Evolutionary conservation across 1,140 invertebrate genomes (phyloP), one percentile per base, ranked within the genome.

Genomic region (Drosophila takahashii): DNA sequence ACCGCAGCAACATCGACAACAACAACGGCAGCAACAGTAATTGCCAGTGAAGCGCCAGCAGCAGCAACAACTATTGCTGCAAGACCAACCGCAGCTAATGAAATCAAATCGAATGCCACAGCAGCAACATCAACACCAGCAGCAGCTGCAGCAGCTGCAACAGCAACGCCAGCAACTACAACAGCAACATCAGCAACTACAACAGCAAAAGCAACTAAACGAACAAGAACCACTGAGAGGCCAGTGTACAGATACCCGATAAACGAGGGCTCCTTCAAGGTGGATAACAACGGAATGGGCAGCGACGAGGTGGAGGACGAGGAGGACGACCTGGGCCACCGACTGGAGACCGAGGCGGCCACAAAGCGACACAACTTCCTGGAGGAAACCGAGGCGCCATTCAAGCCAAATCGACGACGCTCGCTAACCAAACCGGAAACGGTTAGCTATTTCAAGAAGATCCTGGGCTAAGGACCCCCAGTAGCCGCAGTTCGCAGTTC

Each of bases 381-480:
- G 37, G 83, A 91, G 67, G 81, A 90, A 74, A 91, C 91, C 37
- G 90, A 91, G 69, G 79, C 79, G 70, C 90, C 81, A 75, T 92
- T 87, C 70, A 91, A 91, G 66, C 92, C 91, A 45, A 92, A 92
- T 83, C 91, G 92, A 69, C 83, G 81, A 77, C 91, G 92, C 50
- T 89, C 85, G 47, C 83, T 92, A 37, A 92, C 90, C 67, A 92
- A 92, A 57, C 90, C 90, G 72, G 92, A 92, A 85, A 92, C 91
- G 44, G 81, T 83, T 73, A 91, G 89, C 77, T 92, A 92, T 71
- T 89, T 92, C 69, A 92, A 92, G 79, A 92, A 92, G 86, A 91
- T 92, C 71, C 77, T 92, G 75, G 91, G 91, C 69, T 92, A 92
- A 34, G 6, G 2, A 34, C 10, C n/a, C 60, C 6, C 53, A 26